These are phyloP conservation scores for Cnemophilus loriae DNA, from an alignment of 2,113 vertebrate species.

Conservation along the genomic window DNA sequence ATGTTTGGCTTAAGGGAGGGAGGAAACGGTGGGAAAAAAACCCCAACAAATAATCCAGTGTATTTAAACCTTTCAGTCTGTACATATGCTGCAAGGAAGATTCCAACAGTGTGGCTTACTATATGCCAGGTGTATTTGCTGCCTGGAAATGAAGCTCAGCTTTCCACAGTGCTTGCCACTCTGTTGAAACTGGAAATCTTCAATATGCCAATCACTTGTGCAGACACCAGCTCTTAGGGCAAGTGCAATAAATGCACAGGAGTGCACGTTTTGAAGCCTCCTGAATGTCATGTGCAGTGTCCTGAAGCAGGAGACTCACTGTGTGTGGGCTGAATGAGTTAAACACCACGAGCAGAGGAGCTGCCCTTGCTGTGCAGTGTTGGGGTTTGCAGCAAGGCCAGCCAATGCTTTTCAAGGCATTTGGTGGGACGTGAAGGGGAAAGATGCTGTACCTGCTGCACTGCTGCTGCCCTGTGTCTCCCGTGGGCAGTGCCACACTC, in stretches of 20 bases:
- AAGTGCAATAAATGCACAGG: not conserved
- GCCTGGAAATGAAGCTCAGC: not conserved
- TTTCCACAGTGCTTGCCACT: not conserved
- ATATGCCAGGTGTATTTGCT: not conserved
- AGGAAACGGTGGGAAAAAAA: not conserved
- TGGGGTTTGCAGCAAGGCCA: not conserved
- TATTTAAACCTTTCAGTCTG: not conserved
- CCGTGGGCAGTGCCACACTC: not conserved
- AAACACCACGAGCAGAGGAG: not conserved
- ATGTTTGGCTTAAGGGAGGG: constrained; percentile 19
- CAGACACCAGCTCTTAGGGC: not conserved
- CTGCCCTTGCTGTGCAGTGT: not conserved
- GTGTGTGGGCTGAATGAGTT: accelerated
- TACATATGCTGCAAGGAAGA: not conserved
- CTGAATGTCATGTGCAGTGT: not conserved
- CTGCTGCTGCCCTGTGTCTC: not conserved
- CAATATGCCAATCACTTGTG: accelerated
- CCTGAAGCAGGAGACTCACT: accelerated
- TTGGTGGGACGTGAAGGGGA: not conserved
- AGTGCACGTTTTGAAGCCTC: not conserved
- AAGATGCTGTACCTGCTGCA: not conserved
- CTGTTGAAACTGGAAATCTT: not conserved
- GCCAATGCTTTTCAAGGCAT: not conserved
- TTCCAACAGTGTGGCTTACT: not conserved
- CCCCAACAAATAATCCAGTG: not conserved